Base-by-base conservation (phyloP, 1,140 invertebrate species). In the Oncopodura yosiiana region DNA sequence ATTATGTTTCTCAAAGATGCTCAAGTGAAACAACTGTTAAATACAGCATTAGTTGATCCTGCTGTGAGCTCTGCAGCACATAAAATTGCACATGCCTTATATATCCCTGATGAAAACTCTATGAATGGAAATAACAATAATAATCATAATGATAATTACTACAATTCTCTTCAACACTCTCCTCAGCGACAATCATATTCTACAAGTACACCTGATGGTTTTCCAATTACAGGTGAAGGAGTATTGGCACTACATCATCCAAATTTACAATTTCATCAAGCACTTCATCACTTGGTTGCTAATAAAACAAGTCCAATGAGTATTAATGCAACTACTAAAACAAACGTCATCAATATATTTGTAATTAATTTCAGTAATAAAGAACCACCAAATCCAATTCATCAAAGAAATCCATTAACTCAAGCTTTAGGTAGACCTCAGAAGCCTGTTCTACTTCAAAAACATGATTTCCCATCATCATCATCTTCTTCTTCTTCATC, bases 221-320 rank as follows among this genome's bases (percentile, higher is more conserved):
- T 64, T 24, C 62, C 62, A 16, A 11, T 64, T 2, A 53, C 57
- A n/a, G 56, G 55, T 14, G 12, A 24, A 24, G 62, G 53, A 11
- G 61, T 56, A 23, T 39, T 64, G 2, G 61, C 58, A 38, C 39
- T 64, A 16, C 59, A 64, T 26, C 62, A 64, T 52, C 62, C 62
- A 0, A 64, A 64, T 49, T 57, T 64, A 24, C 58, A 64, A 38
- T 64, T 64, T 56, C 62, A 64, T 48, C 58, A 64, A 52, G 59
- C 59, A 21, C 53, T 64, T 41, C 62, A 64, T 52, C 55, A 64
- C 21, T 26, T 64, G 5, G 46, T 64, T 8, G 59, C 56, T 11
- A 64, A 64, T 48, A 59, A 59, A 5, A 42, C 58, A 16, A 50
- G 43, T 41, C 62, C 62, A 19, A 58, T 56, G 18, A 58, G 48